Evolutionary conservation across 2,113 vertebrate species (phyloP), one percentile per base, ranked within the genome.

Genomic region (Parotia lawesii): DNA sequence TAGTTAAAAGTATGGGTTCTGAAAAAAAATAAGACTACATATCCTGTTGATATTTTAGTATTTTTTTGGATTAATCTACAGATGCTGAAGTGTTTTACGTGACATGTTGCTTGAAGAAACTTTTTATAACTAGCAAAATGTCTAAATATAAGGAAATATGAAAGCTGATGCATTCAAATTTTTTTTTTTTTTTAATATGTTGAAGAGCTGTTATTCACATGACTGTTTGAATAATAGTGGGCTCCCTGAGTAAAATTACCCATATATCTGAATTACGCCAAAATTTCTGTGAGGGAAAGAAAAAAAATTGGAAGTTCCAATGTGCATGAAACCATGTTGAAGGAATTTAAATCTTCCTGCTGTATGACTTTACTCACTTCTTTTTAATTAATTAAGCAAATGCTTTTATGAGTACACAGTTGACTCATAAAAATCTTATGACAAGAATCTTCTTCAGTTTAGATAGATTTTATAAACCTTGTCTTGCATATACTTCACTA

Each of bases 201-300:
- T 45, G 33, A 93, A 71, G 27, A 75, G 1, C 2, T 58, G 8
- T 71, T 66, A 15, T 38, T 64, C n/a, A 77, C 6, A 4, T 37
- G 27, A 56, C 31, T 69, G 14, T 50, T 38, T 0, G 3, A 67
- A 15, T 56, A 29, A 37, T 15, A 62, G 12, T 22, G 15, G 48
- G 31, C 16, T 48, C 37, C 19, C 17, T 45, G 50, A 66, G 10
- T 19, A 42, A 45, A 85, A 66, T 51, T 6, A 35, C 11, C 44
- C 3, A 15, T 22, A 18, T 45, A 33, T 38, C 8, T 73, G 15
- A 69, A 37, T 57, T 45, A 40, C 0, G 0, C 2, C 21, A 33
- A 62, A 51, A 75, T 13, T 35, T 31, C 35, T 74, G 14, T 51
- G 21, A 25, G 9, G 7, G 3, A 42, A 28, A 13, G 19, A 67